Conservation (phyloP, 2,797 vertebrate species). For the Phataginus tricuspis region DNA sequence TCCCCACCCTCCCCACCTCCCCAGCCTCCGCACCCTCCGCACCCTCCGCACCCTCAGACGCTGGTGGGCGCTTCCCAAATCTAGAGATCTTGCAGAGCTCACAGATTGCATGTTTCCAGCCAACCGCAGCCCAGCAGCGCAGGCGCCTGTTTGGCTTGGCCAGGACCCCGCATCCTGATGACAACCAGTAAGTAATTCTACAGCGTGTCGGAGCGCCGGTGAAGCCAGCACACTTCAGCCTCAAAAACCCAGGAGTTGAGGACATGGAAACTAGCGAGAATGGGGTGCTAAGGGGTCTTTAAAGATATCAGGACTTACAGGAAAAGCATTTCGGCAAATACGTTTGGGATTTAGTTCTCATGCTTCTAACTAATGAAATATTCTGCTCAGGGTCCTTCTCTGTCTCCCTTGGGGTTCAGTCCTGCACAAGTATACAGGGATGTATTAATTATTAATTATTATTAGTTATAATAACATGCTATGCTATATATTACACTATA, state of each 20-base stretch:
- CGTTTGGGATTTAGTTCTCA: background rate
- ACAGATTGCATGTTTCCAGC: background rate
- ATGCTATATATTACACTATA: background rate
- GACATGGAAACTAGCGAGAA: background rate
- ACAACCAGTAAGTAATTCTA: conserved; percentile 40
- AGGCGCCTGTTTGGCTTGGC: conserved; percentile 37
- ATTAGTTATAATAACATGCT: background rate
- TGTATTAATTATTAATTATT: background rate
- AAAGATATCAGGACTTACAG: background rate
- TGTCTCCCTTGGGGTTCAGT: background rate
- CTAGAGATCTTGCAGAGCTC: background rate
- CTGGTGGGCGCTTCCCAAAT: background rate
- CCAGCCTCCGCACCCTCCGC: no score
- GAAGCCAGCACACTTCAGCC: background rate
- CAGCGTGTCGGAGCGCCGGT: background rate
- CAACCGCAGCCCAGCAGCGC: background rate
- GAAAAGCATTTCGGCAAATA: background rate
- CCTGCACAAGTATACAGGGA: background rate
- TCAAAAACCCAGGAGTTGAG: background rate
- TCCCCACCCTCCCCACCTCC: no score
- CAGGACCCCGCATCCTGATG: background rate
- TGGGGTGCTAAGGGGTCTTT: background rate
- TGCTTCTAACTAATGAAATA: background rate
- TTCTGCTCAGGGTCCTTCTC: background rate
- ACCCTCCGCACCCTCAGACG: background rate